These are phyloP conservation scores for Cyclopterus lumpus DNA, from an alignment of 2,797 vertebrate genomes.

Conservation along the genomic window DNA sequence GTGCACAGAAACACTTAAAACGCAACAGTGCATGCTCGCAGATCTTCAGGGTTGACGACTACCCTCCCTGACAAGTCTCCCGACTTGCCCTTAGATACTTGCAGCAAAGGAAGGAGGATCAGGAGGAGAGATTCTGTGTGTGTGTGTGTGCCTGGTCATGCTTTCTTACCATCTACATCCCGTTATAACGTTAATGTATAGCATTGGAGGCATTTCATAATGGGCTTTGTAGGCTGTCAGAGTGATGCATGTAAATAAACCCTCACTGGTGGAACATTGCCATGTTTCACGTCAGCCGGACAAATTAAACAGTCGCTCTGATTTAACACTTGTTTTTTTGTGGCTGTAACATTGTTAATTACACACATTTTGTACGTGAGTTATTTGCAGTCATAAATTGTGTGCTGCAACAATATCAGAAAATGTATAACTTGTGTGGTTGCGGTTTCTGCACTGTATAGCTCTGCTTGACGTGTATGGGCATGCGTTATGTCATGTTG, in stretches of 20 bases:
- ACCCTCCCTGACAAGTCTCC: slow-evolving; percentile 72
- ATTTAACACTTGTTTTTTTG: slow-evolving; percentile 28
- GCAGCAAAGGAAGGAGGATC: slow-evolving; percentile 39
- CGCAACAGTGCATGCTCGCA: slow-evolving; percentile 60
- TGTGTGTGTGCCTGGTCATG: slow-evolving; percentile 23
- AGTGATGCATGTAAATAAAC: slow-evolving; percentile 57
- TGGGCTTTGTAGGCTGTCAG: slow-evolving; percentile 41
- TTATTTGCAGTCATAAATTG: slow-evolving; percentile 31
- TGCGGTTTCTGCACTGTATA: slow-evolving; percentile 40
- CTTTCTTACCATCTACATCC: slow-evolving; percentile 15
- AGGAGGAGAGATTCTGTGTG: slow-evolving; percentile 29
- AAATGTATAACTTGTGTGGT: slow-evolving; percentile 12
- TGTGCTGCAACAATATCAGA: slow-evolving; percentile 11
- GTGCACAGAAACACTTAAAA: slow-evolving; percentile 44
- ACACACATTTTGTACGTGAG: slow-evolving; percentile 28
- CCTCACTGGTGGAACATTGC: slow-evolving; percentile 36
- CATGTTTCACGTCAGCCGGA: slow-evolving; percentile 13
- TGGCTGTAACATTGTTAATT: slow-evolving; percentile 24
- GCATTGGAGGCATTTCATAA: slow-evolving; percentile 50
- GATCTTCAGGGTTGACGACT: slow-evolving; percentile 63
- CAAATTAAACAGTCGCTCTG: slow-evolving; percentile 27
- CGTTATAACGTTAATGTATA: slow-evolving; percentile 29
- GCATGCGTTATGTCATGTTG: slow-evolving; percentile 57
- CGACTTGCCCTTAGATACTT: slow-evolving; percentile 67
- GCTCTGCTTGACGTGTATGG: slow-evolving; percentile 33